A percentile compares a stretch with the other conserved stretches of the same genome.
These are phyloP conservation scores for Neomorphus geoffroyi DNA, from an alignment of 2,797 vertebrate genomes.

Conservation along the genomic window DNA sequence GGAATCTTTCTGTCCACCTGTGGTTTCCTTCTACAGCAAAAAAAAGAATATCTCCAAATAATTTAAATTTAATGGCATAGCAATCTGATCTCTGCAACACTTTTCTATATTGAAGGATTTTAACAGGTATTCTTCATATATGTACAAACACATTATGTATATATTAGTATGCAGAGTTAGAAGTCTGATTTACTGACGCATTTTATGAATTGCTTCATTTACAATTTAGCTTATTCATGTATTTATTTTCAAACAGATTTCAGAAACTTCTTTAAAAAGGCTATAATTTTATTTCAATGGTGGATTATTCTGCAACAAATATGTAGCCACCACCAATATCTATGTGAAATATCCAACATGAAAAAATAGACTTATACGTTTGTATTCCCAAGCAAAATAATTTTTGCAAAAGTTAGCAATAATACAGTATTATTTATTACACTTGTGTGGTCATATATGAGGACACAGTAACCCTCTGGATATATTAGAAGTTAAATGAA, in stretches of 20 bases:
- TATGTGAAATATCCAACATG: not conserved
- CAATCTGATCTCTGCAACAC: not conserved
- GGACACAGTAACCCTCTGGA: constrained; percentile 81
- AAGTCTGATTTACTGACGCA: not conserved
- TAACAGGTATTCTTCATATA: not conserved
- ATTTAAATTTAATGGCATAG: not conserved
- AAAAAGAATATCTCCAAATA: not conserved
- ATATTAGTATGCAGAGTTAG: not conserved
- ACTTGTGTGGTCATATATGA: constrained; percentile 73
- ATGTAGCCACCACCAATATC: not conserved
- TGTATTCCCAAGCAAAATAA: not conserved
- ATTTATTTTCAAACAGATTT: not conserved
- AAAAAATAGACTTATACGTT: not conserved
- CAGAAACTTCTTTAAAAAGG: not conserved
- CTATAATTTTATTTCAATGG: not conserved
- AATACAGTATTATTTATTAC: constrained; percentile 15
- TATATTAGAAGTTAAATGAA: constrained; percentile 82
- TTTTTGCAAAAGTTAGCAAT: not conserved
- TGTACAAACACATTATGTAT: not conserved
- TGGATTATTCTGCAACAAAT: not conserved
- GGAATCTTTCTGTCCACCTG: not conserved
- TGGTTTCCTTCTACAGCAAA: not conserved
- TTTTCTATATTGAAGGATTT: not conserved
- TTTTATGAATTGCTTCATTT: not conserved
- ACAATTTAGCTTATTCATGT: not conserved